Evolutionary conservation across 2,888 invertebrate species (phyloP), one percentile per base, ranked within the genome.

Genomic region (Epistrophe eligans): DNA sequence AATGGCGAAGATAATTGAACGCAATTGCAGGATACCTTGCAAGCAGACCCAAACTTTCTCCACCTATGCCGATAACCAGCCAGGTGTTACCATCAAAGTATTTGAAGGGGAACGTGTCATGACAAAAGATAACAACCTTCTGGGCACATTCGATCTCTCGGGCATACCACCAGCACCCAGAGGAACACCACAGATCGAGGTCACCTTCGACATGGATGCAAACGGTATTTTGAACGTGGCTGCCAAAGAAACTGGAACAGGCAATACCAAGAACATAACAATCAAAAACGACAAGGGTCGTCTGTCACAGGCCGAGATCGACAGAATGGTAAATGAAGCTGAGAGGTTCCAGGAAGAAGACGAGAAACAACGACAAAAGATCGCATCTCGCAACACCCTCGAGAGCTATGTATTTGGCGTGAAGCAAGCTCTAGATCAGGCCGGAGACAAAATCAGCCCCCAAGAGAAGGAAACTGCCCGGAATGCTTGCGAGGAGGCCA

Each of bases 81-180:
- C 96, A 0, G 96, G 95, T 0, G 96, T 96, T 57, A 95, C 95
- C 32, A 95, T 96, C 83, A 95, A 96, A 91, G 96, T 96, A 24
- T 95, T 94, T 91, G 96, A 97, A 91, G 96, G 96, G 43, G 96
- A 96, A 92, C 94, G 97, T 45, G 97, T 97, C 52, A 97, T 98
- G 97, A 98, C 98, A 89, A 97, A 96, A 91, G 98, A 98, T 93
- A 98, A 98, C 94, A 97, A 99, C 92, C 94, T 98, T 58, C 95
- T 99, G 87, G 99, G 99, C 80, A 99, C 97, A 92, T 99, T 99
- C 93, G 98, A 99, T 92, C 94, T 99, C 67, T 97, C 97, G 9
- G 98, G 98, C 45, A 99, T 98, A 91, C 98, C 98, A 2, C 98
- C 98, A 11, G 97, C 96, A 92, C 98, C 95, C 84, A 96, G 95